Evolutionary conservation across 1,140 invertebrate species (phyloP).

Genomic region (Drosophila baimaii): DNA sequence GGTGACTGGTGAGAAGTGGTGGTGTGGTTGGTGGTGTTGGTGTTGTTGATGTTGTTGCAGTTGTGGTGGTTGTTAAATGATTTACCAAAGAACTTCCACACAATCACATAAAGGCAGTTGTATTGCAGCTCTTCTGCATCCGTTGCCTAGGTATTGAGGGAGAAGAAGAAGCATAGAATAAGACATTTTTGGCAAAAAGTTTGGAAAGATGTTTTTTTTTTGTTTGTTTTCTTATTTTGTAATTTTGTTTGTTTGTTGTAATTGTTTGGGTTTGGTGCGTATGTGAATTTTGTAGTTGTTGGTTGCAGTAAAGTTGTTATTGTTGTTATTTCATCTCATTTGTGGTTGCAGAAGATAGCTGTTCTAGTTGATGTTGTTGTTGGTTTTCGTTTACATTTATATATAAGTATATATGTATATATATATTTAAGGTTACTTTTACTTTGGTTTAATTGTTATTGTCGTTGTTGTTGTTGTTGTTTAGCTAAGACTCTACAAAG

Average conservation of each 20-base stretch:
- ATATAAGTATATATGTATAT: slow-evolving; percentile 13
- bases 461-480: slow-evolving; percentile 25
- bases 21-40: slow-evolving; percentile 40
- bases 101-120: slow-evolving; percentile 84
- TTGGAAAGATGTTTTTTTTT: slow-evolving; percentile 37
- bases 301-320: slow-evolving; percentile 13
- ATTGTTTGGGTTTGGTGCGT: slow-evolving; percentile 38
- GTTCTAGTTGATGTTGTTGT: slow-evolving; percentile 13
- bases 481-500: slow-evolving; percentile 62
- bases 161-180: slow-evolving; percentile 77
- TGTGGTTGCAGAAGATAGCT: slow-evolving; percentile 26
- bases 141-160: slow-evolving; percentile 71
- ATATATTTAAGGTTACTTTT: slow-evolving; percentile 31
- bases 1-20: slow-evolving; percentile 60
- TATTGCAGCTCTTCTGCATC: slow-evolving; percentile 83
- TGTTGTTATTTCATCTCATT: slow-evolving; percentile 30
- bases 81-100: slow-evolving; percentile 84
- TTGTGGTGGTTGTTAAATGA: slow-evolving; percentile 70
- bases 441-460: slow-evolving; percentile 32
- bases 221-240: slow-evolving; percentile 22
- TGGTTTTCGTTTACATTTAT: slow-evolving; percentile 24
- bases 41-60: slow-evolving; percentile 44
- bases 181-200: slow-evolving; percentile 60
- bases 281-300: slow-evolving; percentile 42
- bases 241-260: slow-evolving; percentile 34